Evolutionary conservation across 2,888 invertebrate species (phyloP), one percentile per base, ranked within the genome.

Genomic region (Dermolepida albohirtum): DNA sequence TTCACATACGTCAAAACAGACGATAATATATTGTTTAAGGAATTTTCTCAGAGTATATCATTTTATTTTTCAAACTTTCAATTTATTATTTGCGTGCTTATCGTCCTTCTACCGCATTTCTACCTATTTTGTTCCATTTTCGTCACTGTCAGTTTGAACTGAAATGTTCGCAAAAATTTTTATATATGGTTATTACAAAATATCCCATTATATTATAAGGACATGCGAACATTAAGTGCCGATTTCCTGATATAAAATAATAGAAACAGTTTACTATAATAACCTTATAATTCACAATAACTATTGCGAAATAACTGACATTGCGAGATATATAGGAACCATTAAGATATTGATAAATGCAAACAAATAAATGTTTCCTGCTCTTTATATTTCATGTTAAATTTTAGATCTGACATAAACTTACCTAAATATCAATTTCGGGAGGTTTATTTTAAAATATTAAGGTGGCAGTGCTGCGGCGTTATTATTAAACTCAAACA

Each of bases 11-110:
- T 29, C 51, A 27, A 12, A 12, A 29, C 27, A 54, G 11, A 14
- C 54, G 10, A 54, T 54, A 54, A 54, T 54, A 54, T 40, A 54
- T 54, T 54, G 54, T 40, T 54, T 40, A 34, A 40, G 54, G 54
- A 54, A 54, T 54, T 54, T 54, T 16, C 40, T 40, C 16, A 11
- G 40, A 7, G 11, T 8, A 27, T 22, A 47, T 22, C 27, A 22
- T 57, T 57, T 16, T 49, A 34, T 34, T 11, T 22, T 16, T 22
- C 29, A 47, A 16, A 14, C 29, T 55, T 55, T 43, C 55, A 17
- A 55, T 55, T 55, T 55, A 55, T 55, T 55, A 55, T 43, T n/a
- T 41, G 41, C 55, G 43, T 55, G 55, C 22, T 43, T 16, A 11
- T 14, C 14, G 52, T 39, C 16, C 14, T 39, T 39, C 34, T 7